A percentile compares a stretch with the other conserved stretches of the same genome.
These are phyloP conservation scores for Thomomys bottae DNA, from an alignment of 2,113 vertebrate genomes.

Conservation along the genomic window DNA sequence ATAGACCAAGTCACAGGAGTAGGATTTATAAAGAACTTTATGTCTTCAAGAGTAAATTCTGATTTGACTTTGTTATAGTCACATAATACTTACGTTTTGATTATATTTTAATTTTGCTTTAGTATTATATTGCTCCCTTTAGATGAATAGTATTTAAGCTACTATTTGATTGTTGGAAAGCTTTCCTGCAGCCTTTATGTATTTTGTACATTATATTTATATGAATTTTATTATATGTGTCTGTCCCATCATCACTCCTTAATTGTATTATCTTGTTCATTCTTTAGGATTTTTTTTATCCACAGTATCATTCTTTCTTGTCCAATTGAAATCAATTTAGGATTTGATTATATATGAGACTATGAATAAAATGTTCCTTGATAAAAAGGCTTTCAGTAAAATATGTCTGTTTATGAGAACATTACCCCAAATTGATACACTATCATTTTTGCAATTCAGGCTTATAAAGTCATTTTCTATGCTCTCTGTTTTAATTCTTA, in stretches of 20 bases:
- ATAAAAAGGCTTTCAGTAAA: background rate
- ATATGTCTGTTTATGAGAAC: background rate
- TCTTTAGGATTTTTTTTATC: background rate
- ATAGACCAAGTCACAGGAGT: background rate
- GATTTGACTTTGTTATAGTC: slow-evolving; percentile 29
- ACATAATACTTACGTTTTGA: slow-evolving; percentile 14
- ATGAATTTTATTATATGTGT: slow-evolving; percentile 4
- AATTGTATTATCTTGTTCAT: background rate
- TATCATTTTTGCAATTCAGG: background rate
- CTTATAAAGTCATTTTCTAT: background rate
- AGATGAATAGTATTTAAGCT: background rate
- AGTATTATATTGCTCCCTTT: background rate
- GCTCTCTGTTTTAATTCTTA: slow-evolving; percentile 26
- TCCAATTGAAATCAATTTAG: background rate
- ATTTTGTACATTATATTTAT: background rate
- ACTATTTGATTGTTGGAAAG: background rate
- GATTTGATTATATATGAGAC: background rate
- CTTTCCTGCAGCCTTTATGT: background rate
- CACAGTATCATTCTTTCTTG: background rate
- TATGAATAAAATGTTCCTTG: background rate
- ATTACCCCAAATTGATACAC: background rate
- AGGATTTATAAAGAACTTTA: slow-evolving; percentile 37
- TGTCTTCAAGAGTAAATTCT: slow-evolving; percentile 41
- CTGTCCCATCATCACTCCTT: background rate
- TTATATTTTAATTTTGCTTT: background rate